These are phyloP conservation scores for Heterotis niloticus DNA, from an alignment of 2,113 vertebrate genomes.

Conservation along the genomic window DNA sequence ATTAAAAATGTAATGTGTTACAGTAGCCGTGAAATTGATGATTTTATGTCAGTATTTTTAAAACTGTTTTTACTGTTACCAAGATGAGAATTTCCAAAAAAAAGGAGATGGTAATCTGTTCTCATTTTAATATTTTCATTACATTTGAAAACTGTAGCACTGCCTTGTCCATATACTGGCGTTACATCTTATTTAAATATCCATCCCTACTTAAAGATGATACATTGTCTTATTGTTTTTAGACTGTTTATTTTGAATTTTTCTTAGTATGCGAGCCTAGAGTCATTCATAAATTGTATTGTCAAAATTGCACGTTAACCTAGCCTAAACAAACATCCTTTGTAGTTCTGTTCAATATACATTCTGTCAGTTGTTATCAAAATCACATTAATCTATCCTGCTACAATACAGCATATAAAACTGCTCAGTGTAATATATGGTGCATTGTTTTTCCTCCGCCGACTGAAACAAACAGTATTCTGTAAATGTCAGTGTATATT, in stretches of 20 bases:
- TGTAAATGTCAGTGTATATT: constrained; percentile 31
- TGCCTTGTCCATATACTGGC: background rate
- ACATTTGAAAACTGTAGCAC: background rate
- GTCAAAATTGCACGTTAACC: constrained; percentile 19
- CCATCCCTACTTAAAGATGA: background rate
- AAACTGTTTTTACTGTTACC: background rate
- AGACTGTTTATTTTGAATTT: constrained; percentile 18
- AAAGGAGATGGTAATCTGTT: background rate
- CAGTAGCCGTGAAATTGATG: constrained; percentile 16
- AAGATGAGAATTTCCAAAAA: background rate
- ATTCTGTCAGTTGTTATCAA: background rate
- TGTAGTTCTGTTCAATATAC: background rate
- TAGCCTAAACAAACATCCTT: constrained; percentile 11
- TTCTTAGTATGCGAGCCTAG: background rate
- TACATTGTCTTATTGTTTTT: constrained; percentile 3
- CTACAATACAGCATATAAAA: constrained; percentile 13
- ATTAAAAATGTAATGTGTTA: constrained; percentile 20
- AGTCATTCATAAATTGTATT: constrained; percentile 12
- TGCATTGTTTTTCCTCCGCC: constrained; percentile 13
- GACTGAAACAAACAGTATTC: constrained; percentile 11
- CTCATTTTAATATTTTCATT: background rate
- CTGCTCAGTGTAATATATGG: background rate
- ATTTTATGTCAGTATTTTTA: constrained; percentile 5
- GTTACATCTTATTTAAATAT: background rate
- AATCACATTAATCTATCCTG: background rate